Evolutionary conservation across 35 echinoderm and acorn worm genomes (phyloP), one percentile per base, ranked within the genome.

Genomic region (Strongylocentrotus purpuratus): DNA sequence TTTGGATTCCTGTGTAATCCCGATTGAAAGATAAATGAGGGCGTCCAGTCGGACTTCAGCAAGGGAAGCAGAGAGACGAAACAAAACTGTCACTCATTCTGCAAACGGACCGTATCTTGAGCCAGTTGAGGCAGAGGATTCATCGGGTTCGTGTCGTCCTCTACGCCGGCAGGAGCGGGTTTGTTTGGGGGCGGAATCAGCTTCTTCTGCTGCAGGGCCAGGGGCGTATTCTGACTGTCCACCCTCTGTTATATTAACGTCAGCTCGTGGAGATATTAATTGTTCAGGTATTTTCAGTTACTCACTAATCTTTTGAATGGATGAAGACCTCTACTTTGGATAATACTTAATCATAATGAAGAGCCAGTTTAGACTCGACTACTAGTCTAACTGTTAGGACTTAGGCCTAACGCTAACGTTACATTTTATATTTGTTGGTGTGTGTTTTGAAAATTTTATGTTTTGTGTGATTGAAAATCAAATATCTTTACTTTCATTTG

Each of bases 161-260:
- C 20, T 89, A 17, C 87, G 87, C 87, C 87, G 87, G 45, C 87
- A 89, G 87, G 87, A 89, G 87, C 87, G 87, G 87, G 11, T 89
- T 89, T 31, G 32, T 89, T 89, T 46, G 32, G 33, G 25, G 33
- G 87, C 32, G 11, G 87, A 89, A 25, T 45, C 33, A 0, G 9
- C 33, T 18, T 86, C 85, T 85, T 20, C 70, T 33, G 28, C 85
- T 33, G 85, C 85, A 31, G 86, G 10, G 18, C 9, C 13, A 45
- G 33, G 87, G 32, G 87, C 87, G 32, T 33, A 15, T 41, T 45
- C 87, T 41, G 9, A 8, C 11, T 33, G 87, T 78, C 7, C 65
- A n/a, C 65, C 65, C 20, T 78, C 65, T n/a, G 65, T 78, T n/a
- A 7, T 78, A 22, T n/a, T 78, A 28, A 28, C 65, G 22, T n/a